Evolutionary conservation across 2,888 invertebrate genomes (phyloP).

Genomic region (Lithophane leautieri): DNA sequence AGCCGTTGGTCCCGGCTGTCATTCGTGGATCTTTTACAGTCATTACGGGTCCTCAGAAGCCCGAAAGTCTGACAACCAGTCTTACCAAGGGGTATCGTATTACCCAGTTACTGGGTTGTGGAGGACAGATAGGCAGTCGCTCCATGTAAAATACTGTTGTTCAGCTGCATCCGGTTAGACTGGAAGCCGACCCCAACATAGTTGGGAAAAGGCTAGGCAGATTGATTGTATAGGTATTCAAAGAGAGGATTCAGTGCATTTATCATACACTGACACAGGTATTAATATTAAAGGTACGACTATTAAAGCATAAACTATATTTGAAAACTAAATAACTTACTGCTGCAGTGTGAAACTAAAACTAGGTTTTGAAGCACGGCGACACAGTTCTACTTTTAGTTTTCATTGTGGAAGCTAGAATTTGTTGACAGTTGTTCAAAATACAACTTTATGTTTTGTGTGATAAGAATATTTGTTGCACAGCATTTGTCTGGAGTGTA

Average conservation of each 20-base stretch:
- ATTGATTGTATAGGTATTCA: background rate
- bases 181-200: no score
- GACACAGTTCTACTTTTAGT: slow-evolving; percentile 46
- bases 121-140: no score
- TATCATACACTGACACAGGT: background rate
- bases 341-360: slow-evolving; percentile 34
- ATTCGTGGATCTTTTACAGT: no score
- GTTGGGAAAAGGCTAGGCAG: no score
- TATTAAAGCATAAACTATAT: slow-evolving; percentile 30
- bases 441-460: slow-evolving; percentile 4
- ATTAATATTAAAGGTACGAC: no score
- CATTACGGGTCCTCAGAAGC: no score
- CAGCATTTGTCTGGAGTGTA: background rate
- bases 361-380: slow-evolving; percentile 52
- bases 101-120: no score
- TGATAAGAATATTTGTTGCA: background rate
- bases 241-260: background rate
- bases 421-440: slow-evolving; percentile 25
- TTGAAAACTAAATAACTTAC: slow-evolving; percentile 45
- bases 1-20: no score
- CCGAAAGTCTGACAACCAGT: no score
- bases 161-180: no score
- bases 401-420: slow-evolving; percentile 28
- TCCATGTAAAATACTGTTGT: no score
- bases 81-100: no score